Evolutionary conservation across 2,113 vertebrate species (phyloP).

Genomic region (Zosterops borbonicus): DNA sequence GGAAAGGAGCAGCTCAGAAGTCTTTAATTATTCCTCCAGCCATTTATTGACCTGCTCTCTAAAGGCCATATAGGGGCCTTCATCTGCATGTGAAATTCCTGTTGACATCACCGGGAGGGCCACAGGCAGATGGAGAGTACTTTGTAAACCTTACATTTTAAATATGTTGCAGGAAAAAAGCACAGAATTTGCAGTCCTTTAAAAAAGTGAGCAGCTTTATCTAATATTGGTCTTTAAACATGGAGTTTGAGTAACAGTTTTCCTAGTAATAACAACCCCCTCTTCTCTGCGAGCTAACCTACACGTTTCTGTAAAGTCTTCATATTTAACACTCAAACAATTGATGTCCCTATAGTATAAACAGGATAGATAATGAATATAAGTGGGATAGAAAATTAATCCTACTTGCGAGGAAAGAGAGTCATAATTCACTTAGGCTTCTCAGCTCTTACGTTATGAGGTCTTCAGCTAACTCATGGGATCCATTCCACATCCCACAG

Average conservation of each 20-base stretch:
- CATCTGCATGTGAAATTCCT: conserved; percentile 69
- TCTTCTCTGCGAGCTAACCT: background rate
- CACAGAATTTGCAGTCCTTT: background rate
- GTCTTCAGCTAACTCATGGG: conserved; percentile 75
- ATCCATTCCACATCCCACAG: conserved; percentile 75
- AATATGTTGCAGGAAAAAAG: conserved; percentile 28
- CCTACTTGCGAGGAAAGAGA: conserved; percentile 66
- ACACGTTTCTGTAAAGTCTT: conserved; percentile 50
- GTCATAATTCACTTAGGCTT: conserved; percentile 77
- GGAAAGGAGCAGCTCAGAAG: conserved; percentile 65
- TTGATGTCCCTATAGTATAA: conserved; percentile 67
- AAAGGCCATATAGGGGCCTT: conserved; percentile 67
- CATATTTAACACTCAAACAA: conserved; percentile 65
- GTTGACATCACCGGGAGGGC: conserved; percentile 58
- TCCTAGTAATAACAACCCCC: background rate
- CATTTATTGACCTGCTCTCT: conserved; percentile 72
- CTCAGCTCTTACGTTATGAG: conserved; percentile 72
- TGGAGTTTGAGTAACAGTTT: conserved; percentile 23
- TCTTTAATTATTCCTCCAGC: conserved; percentile 74
- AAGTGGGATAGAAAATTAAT: conserved; percentile 71
- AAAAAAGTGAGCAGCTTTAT: conserved; percentile 32
- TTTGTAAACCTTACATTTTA: conserved; percentile 58
- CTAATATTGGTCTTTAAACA: conserved; percentile 22
- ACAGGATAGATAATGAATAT: conserved; percentile 73
- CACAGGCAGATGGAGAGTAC: conserved; percentile 50